Percentiles rank a stretch among this genome's conserved stretches.
phyloP scores from a whole-genome alignment of 2,888 invertebrate genomes.

The Anarsia innoxiella region DNA sequence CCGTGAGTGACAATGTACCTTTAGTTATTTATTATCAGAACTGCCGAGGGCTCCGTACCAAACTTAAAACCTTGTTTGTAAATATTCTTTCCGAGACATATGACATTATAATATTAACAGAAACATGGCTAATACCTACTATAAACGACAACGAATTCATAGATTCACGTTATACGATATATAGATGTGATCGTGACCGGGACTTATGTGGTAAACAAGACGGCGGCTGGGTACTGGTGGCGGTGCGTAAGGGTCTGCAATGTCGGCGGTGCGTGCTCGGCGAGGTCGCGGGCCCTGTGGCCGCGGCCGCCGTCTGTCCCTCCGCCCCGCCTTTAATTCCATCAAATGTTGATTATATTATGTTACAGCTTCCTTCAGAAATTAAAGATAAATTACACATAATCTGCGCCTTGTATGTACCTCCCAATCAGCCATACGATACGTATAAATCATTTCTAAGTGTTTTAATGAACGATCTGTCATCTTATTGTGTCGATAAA shows the following conservation, averaged over 20 bases:
- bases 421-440: not conserved
- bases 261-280: not conserved
- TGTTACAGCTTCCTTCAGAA: not conserved
- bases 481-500: not conserved
- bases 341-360: not conserved
- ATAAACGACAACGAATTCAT: conserved; percentile 12
- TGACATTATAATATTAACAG: conserved; percentile 14
- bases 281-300: not conserved
- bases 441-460: not conserved
- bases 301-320: not conserved
- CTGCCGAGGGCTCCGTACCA: conserved; percentile 11
- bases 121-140: conserved; percentile 14
- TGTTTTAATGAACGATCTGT: not conserved
- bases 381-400: not conserved
- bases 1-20: too few relatives aligned
- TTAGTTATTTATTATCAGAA: conserved; percentile 14
- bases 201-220: not conserved
- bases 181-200: conserved; percentile 2
- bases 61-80: conserved; percentile 10
- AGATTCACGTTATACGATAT: conserved; percentile 12
- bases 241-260: not conserved
- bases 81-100: conserved; percentile 10
- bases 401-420: not conserved
- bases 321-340: not conserved
- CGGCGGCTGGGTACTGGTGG: conserved; percentile 4